phyloP scores from a whole-genome alignment of 2,113 vertebrate species.

The Sterrhoptilus dennistouni region DNA sequence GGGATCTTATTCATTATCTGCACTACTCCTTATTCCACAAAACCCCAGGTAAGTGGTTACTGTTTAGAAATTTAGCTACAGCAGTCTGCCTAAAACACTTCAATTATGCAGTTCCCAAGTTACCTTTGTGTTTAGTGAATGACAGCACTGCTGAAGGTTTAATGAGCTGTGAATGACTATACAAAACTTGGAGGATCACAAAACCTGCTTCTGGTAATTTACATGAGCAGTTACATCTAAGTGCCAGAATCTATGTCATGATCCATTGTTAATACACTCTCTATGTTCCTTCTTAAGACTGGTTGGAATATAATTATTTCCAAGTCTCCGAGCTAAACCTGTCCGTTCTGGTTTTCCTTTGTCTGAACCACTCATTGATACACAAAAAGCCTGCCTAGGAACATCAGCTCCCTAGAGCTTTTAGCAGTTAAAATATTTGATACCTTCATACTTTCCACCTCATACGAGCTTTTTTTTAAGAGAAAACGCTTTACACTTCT shows the following conservation, averaged over 20 bases:
- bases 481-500: neutral
- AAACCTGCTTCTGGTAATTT: constrained; percentile 50
- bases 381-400: neutral
- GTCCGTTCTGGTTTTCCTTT: constrained; percentile 25
- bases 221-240: constrained; percentile 41
- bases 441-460: neutral
- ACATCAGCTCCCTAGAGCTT: neutral
- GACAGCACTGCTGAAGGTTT: constrained; percentile 39
- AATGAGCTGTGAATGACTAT: constrained; percentile 55
- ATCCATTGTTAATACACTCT: constrained; percentile 32
- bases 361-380: neutral
- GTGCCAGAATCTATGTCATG: constrained; percentile 20
- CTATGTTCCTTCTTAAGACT: neutral
- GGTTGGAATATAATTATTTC: constrained; percentile 25
- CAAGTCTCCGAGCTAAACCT: constrained; percentile 27
- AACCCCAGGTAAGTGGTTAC: neutral
- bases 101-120: constrained; percentile 30
- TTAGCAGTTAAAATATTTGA: constrained; percentile 15
- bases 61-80: constrained; percentile 19
- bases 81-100: constrained; percentile 11
- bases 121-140: constrained; percentile 42
- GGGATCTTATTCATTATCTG: neutral
- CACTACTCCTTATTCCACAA: neutral
- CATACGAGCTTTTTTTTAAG: neutral
- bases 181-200: constrained; percentile 45